Conservation (phyloP, 2,888 invertebrate species). For the Cantharis rustica region DNA sequence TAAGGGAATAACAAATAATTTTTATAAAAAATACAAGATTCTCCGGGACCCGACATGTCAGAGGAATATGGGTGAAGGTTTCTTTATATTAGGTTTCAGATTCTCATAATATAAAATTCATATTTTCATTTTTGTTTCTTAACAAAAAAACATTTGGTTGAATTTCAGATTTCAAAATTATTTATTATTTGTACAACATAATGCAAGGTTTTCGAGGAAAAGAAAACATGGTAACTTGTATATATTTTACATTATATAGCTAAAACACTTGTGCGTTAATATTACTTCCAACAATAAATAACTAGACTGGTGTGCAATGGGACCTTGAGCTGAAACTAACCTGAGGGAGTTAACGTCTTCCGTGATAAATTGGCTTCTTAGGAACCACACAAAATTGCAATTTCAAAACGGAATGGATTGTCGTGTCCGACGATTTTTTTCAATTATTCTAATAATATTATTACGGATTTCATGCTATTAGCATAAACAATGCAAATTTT, state of each 20-base stretch:
- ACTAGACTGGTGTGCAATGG: background rate
- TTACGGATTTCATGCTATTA: background rate
- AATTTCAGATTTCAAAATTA: background rate
- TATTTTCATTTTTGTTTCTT: background rate
- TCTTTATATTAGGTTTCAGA: background rate
- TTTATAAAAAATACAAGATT: background rate
- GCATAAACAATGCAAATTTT: background rate
- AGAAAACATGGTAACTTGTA: background rate
- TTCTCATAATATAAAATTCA: background rate
- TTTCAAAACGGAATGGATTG: background rate
- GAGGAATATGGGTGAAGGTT: background rate
- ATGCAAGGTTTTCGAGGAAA: background rate
- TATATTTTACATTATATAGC: background rate
- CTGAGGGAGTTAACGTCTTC: background rate
- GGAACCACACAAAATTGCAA: background rate
- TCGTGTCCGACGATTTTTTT: background rate
- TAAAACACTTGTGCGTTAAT: background rate
- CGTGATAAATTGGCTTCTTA: background rate
- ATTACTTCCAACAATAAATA: background rate
- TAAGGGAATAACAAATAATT: background rate
- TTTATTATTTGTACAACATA: background rate
- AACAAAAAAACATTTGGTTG: background rate
- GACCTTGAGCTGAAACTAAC: background rate
- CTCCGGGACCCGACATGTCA: background rate
- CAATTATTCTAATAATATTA: background rate